phyloP scores from a whole-genome alignment of 2,113 vertebrate species.

The Cynopterus brachyotis region DNA sequence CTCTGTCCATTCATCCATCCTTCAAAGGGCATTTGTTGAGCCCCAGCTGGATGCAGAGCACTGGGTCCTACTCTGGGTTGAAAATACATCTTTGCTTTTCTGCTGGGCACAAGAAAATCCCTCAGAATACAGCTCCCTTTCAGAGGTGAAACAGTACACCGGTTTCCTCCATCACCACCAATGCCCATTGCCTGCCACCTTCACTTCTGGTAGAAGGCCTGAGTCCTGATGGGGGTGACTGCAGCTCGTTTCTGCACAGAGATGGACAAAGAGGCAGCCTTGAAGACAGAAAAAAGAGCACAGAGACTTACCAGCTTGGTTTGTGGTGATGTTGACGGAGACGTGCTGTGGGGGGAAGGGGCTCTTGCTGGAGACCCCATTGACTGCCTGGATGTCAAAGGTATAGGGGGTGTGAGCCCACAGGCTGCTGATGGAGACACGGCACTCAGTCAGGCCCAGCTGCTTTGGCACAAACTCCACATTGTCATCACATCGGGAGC shows the following conservation, averaged over 20 bases:
- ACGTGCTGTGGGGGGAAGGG: constrained; percentile 96
- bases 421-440: constrained; percentile 97
- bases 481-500: constrained; percentile 96
- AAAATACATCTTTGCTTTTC: background rate
- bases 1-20: background rate
- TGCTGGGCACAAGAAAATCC: background rate
- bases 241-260: background rate
- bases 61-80: background rate
- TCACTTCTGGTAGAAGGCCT: background rate
- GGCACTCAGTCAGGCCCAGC: constrained; percentile 93
- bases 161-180: background rate
- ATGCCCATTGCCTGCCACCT: background rate
- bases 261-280: background rate
- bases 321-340: constrained; percentile 98
- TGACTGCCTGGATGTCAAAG: constrained; percentile 97
- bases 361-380: constrained; percentile 96
- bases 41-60: background rate
- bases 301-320: constrained; percentile 94
- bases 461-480: constrained; percentile 96
- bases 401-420: constrained; percentile 97
- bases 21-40: background rate
- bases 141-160: background rate
- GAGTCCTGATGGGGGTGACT: background rate
- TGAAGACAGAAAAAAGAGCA: background rate
- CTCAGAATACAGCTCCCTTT: background rate